Evolutionary conservation across 2,113 vertebrate genomes (phyloP), one percentile per base, ranked within the genome.

Genomic region (Artemisiospiza belli): DNA sequence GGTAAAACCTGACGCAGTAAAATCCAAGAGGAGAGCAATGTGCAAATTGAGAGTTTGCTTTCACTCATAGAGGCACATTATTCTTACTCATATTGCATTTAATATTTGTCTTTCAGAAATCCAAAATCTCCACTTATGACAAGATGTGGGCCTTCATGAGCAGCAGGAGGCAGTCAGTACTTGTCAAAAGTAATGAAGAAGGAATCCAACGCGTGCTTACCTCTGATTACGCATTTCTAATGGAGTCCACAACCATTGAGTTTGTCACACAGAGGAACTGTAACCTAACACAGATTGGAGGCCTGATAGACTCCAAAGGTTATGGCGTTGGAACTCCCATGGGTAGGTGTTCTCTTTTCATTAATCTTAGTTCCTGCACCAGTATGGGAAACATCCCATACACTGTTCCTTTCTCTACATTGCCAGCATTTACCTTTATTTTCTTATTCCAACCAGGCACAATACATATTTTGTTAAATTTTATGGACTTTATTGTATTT

Each of bases 81-180:
- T 73, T 81, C 27, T 89, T 66, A 84, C 47, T 85, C 41, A 62
- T 37, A 27, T 70, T 70, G 2, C 58, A 31, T 88, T 79, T 93
- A 59, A 86, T 92, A 44, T 92, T 95, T 97, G 67, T 88, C 31
- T 95, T 95, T 37, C 97, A 99, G 99, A 99, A 99, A 99, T 99
- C 99, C 70, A 99, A 99, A 98, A 99, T 99, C 94, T 99, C 99
- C 66, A 99, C 99, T 0, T 99, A 99, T 11, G 99, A 99, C 93
- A 99, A 99, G 98, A 99, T 99, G 99, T 99, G 99, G 99, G 99
- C 99, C 88, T 99, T 99, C 95, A 99, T 99, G 99, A 99, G 99
- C 97, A 99, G 99, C 97, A 98, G 99, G 66, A 98, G 98, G 76
- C 99, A 99, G 96, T 98, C 99, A 3, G 99, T 99, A 83, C 99